Evolutionary conservation across 2,113 vertebrate genomes (phyloP).

Genomic region (Pomatostomus ruficeps): DNA sequence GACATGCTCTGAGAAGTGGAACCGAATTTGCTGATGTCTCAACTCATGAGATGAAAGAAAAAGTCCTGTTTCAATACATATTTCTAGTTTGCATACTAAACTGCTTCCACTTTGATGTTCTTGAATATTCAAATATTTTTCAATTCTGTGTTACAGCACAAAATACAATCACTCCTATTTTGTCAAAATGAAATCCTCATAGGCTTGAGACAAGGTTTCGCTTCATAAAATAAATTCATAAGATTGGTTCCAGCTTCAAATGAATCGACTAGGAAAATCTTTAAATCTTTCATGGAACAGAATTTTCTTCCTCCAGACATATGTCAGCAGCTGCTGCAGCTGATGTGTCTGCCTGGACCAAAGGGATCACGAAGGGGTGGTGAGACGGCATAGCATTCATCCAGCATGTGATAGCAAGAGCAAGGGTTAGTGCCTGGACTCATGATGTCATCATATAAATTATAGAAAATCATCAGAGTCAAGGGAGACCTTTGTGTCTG

Average conservation of each 20-base stretch:
- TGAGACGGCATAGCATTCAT: neutral
- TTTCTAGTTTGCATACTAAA: neutral
- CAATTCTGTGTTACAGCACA: neutral
- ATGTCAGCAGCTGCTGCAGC: slow-evolving; percentile 1
- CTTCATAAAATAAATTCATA: neutral
- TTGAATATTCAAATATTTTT: neutral
- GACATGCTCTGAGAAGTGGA: neutral
- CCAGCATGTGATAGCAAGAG: neutral
- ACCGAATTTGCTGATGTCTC: neutral
- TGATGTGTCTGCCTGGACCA: neutral
- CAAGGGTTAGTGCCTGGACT: neutral
- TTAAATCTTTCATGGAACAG: neutral
- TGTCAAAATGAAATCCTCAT: neutral
- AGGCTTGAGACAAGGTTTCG: neutral
- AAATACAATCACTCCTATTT: neutral
- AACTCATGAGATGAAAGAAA: neutral
- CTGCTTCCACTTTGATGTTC: neutral
- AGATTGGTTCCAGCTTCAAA: neutral
- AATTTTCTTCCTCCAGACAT: neutral
- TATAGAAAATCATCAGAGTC: neutral
- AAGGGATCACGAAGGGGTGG: neutral
- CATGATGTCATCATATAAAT: neutral
- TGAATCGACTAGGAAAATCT: neutral
- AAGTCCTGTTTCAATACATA: neutral
- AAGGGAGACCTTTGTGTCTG: neutral